These are phyloP conservation scores for Sabellastarte sp. DNA, from an alignment of 2,888 invertebrate genomes.

Conservation along the genomic window DNA sequence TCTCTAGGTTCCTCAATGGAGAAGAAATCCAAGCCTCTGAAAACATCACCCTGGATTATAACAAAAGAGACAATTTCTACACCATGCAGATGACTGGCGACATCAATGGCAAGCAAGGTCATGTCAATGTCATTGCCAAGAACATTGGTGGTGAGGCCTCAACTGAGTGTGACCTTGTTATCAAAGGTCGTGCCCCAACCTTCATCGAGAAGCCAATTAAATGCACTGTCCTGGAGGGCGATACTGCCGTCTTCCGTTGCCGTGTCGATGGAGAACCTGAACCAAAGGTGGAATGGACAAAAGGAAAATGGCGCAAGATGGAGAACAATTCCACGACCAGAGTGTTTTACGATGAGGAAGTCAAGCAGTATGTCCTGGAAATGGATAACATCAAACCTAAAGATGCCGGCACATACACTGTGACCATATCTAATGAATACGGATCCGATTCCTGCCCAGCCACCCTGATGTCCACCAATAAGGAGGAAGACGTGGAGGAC, in stretches of 20 bases:
- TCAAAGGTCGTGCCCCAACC: conserved; percentile 54
- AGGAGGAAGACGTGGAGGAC: conserved; percentile 54
- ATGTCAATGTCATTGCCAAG: conserved; percentile 70
- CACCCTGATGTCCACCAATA: conserved; percentile 57
- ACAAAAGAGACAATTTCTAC: conserved; percentile 61
- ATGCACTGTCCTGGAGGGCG: conserved; percentile 55
- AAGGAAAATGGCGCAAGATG: conserved; percentile 57
- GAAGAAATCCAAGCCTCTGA: conserved; percentile 47
- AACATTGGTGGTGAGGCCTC: conserved; percentile 72
- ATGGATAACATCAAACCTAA: conserved; percentile 33
- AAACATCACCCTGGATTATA: conserved; percentile 41
- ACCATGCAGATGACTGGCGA: conserved; percentile 72
- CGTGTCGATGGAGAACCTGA: conserved; percentile 52
- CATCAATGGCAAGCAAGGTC: conserved; percentile 74
- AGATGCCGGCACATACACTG: conserved; percentile 48
- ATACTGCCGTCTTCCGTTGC: conserved; percentile 52
- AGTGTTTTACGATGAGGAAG: conserved; percentile 46
- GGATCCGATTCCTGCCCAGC: conserved; percentile 52
- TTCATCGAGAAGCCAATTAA: conserved; percentile 55
- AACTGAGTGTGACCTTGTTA: conserved; percentile 60
- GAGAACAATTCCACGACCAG: conserved; percentile 44
- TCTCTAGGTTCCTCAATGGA: conserved; percentile 36
- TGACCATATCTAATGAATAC: conserved; percentile 54
- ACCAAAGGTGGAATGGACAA: conserved; percentile 56
- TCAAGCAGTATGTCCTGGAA: conserved; percentile 48